Conservation (phyloP, 2,888 invertebrate species). For the Brenthis ino region DNA sequence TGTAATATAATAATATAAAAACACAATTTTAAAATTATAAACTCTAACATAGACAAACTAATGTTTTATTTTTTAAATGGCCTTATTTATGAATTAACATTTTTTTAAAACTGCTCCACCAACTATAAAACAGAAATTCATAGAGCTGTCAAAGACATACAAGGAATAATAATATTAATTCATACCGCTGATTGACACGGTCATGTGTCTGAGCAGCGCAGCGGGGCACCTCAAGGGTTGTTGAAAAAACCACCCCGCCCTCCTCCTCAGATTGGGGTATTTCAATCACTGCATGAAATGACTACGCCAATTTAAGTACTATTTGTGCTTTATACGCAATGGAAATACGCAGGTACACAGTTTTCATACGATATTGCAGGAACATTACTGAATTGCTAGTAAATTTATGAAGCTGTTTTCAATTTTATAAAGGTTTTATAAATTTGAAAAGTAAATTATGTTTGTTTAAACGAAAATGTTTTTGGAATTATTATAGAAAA, state of each 20-base stretch:
- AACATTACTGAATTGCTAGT: slow-evolving; percentile 19
- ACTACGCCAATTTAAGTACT: slow-evolving; percentile 34
- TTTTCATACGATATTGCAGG: slow-evolving; percentile 17
- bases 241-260: slow-evolving; percentile 69
- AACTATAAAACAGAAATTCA: slow-evolving; percentile 39
- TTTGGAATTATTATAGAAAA: no score
- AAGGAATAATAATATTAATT: slow-evolving; percentile 48
- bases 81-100: neutral
- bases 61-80: no score
- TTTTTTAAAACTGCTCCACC: neutral
- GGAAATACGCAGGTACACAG: slow-evolving; percentile 20
- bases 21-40: no score
- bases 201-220: slow-evolving; percentile 66
- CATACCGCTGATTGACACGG: slow-evolving; percentile 54
- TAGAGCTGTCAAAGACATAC: slow-evolving; percentile 52
- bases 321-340: slow-evolving; percentile 26
- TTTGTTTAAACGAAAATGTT: neutral
- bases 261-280: slow-evolving; percentile 63
- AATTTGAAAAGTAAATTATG: neutral
- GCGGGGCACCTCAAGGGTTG: slow-evolving; percentile 73
- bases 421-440: slow-evolving; percentile 7
- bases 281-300: slow-evolving; percentile 38
- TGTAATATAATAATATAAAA: no score
- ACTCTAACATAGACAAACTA: no score
- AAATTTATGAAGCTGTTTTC: slow-evolving; percentile 16